Percentiles rank a stretch among this genome's conserved stretches.
phyloP scores from a whole-genome alignment of 2,888 invertebrate species.

The Barypeithes pellucidus region DNA sequence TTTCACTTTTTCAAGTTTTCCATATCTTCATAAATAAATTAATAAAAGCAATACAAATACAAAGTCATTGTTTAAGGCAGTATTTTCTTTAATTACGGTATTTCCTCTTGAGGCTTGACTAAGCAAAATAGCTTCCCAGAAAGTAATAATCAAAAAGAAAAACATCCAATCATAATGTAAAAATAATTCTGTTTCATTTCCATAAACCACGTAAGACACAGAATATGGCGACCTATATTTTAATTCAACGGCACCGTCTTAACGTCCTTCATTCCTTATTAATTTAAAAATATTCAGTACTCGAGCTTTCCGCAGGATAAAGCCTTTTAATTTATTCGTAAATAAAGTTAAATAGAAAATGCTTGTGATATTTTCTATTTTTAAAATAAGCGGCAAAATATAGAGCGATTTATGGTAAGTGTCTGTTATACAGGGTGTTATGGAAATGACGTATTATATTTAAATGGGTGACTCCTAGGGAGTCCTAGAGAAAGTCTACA shows the following conservation, averaged over 20 bases:
- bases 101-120: neutral
- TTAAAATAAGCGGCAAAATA: neutral
- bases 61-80: no score
- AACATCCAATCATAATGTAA: neutral
- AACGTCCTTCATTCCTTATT: constrained; percentile 7
- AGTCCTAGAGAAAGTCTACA: no score
- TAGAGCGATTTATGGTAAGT: no score
- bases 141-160: neutral
- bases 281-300: constrained; percentile 28
- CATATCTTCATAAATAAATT: no score
- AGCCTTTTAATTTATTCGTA: neutral
- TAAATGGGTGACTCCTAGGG: no score
- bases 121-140: neutral
- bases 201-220: constrained; percentile 16
- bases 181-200: constrained; percentile 28
- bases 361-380: neutral
- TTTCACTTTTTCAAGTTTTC: no score
- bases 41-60: no score
- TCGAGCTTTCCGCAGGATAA: constrained; percentile 1
- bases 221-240: constrained; percentile 34
- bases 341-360: neutral
- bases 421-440: no score
- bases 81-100: no score
- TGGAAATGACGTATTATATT: no score
- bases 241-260: constrained; percentile 3